These are phyloP conservation scores for Notarius lentiginosus DNA, from an alignment of 2,113 vertebrate genomes.

Conservation along the genomic window DNA sequence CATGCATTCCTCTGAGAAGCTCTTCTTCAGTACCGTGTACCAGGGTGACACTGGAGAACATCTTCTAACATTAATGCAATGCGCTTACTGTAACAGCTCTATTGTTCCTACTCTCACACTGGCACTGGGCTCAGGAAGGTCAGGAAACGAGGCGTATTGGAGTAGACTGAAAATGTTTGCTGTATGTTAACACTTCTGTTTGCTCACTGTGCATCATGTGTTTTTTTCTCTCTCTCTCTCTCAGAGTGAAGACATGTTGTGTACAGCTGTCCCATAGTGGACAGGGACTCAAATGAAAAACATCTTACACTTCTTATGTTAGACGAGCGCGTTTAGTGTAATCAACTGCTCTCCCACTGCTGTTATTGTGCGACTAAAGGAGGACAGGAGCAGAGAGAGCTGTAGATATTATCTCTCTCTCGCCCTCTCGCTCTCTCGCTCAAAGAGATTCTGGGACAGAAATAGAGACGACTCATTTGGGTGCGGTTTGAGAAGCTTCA, in stretches of 20 bases:
- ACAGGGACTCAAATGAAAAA: constrained; percentile 39
- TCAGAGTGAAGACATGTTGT: not conserved
- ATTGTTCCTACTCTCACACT: not conserved
- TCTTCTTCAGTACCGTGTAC: constrained; percentile 20
- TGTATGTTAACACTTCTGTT: not conserved
- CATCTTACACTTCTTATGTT: constrained; percentile 20
- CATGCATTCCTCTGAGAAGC: not conserved
- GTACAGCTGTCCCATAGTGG: not conserved
- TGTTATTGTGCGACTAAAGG: not conserved
- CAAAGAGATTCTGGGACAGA: not conserved
- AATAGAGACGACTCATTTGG: constrained; percentile 4
- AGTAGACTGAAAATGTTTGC: not conserved
- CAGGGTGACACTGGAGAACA: not conserved
- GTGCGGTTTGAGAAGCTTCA: constrained; percentile 14
- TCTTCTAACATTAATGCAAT: not conserved
- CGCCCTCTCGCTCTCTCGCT: not conserved
- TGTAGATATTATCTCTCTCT: not conserved
- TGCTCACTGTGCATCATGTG: not conserved
- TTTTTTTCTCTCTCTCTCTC: not conserved
- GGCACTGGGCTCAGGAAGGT: too few relatives aligned
- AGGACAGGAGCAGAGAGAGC: not conserved
- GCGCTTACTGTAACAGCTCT: not conserved
- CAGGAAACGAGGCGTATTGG: not conserved
- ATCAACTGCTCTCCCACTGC: constrained; percentile 26
- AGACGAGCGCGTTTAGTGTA: constrained; percentile 31